Evolutionary conservation across 1,140 invertebrate genomes (phyloP).

Genomic region (Drosophila navojoa): DNA sequence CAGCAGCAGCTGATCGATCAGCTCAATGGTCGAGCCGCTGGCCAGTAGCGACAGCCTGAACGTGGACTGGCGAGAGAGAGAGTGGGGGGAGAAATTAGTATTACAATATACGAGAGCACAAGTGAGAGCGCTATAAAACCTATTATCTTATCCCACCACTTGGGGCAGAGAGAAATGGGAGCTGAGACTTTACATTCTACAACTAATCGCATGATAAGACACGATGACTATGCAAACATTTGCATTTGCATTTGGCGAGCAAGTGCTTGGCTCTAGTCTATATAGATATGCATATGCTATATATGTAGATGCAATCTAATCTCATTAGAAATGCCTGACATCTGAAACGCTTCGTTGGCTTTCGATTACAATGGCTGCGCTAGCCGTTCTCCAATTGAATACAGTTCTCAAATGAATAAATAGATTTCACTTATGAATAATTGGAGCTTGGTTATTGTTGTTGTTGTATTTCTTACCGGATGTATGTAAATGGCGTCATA

Average conservation of each 20-base stretch:
- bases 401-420: neutral
- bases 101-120: too few relatives aligned
- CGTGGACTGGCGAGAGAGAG: conserved; percentile 87
- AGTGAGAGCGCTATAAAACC: too few relatives aligned
- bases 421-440: neutral
- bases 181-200: too few relatives aligned
- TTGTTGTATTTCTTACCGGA: conserved; percentile 85
- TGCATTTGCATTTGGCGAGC: too few relatives aligned
- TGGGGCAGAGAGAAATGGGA: too few relatives aligned
- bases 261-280: too few relatives aligned
- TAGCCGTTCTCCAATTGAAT: neutral
- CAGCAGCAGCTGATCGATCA: conserved; percentile 90
- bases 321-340: neutral
- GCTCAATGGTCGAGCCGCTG: conserved; percentile 91
- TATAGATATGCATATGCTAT: neutral
- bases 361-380: neutral
- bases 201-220: neutral
- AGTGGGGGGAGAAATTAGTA: neutral
- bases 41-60: conserved; percentile 91
- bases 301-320: conserved; percentile 3
- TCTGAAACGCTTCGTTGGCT: conserved; percentile 3
- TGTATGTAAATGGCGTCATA: conserved; percentile 95
- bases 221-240: too few relatives aligned
- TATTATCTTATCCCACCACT: too few relatives aligned
- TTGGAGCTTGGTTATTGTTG: neutral